Conservation (phyloP, 2,797 vertebrate genomes). For the Mus minutoides region DNA sequence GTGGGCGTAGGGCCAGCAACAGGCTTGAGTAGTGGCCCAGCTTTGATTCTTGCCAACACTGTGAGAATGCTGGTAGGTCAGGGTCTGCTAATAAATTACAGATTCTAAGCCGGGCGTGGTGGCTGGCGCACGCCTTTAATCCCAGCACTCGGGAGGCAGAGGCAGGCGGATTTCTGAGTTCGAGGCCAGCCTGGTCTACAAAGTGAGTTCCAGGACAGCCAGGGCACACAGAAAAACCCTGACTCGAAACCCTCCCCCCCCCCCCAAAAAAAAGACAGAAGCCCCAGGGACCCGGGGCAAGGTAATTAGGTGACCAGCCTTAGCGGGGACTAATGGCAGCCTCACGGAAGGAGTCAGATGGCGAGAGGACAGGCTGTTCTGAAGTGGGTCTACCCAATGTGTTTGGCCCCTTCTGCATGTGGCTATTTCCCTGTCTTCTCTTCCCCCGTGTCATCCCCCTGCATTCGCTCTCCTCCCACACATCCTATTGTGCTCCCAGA, state of each 20-base stretch:
- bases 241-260: too few species aligned
- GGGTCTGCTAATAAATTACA: not conserved
- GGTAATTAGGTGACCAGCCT: not conserved
- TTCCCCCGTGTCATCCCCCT: fast-evolving
- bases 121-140: too few species aligned
- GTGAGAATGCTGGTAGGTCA: not conserved
- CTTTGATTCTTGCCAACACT: not conserved
- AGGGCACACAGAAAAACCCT: too few species aligned
- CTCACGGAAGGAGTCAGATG: not conserved
- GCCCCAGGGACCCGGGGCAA: not conserved
- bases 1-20: not conserved
- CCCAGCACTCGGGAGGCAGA: too few species aligned
- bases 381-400: not conserved
- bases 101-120: too few species aligned
- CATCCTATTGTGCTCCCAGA: too few species aligned
- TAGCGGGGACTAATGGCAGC: not conserved
- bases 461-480: not conserved
- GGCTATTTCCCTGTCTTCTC: not conserved
- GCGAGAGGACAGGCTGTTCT: not conserved
- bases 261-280: too few species aligned
- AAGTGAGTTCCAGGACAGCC: too few species aligned
- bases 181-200: too few species aligned
- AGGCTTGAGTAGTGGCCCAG: not conserved
- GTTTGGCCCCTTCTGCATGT: not conserved
- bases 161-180: too few species aligned